phyloP scores from a whole-genome alignment of 2,113 vertebrate species.

The Gavialis gangeticus region DNA sequence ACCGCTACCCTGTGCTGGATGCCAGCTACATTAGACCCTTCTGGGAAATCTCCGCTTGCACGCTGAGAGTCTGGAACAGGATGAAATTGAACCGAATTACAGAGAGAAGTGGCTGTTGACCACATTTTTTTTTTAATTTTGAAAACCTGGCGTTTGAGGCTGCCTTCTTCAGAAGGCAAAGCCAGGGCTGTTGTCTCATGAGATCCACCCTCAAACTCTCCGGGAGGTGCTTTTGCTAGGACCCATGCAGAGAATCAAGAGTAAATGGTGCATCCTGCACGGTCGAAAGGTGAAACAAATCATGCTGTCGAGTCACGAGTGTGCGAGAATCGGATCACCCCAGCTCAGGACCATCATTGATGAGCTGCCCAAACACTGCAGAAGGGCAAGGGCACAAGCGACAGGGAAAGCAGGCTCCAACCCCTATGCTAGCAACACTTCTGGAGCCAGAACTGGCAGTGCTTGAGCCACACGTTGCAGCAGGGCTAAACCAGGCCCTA shows the following conservation, averaged over 20 bases:
- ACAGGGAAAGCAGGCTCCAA: slow-evolving; percentile 32
- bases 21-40: background rate
- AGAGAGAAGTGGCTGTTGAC: background rate
- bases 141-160: background rate
- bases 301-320: background rate
- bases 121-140: background rate
- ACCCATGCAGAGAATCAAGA: background rate
- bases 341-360: slow-evolving; percentile 19
- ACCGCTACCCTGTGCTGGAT: background rate
- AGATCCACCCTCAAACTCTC: background rate
- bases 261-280: background rate
- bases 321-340: slow-evolving; percentile 18
- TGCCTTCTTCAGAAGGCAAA: background rate
- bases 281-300: background rate
- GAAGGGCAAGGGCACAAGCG: slow-evolving; percentile 14
- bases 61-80: background rate
- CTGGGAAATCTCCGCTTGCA: background rate
- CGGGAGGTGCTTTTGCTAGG: background rate
- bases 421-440: background rate
- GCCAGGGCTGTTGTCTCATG: background rate
- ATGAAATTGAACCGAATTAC: slow-evolving; percentile 27
- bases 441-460: slow-evolving; percentile 52
- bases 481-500: background rate
- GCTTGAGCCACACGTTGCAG: slow-evolving; percentile 25
- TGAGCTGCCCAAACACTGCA: slow-evolving; percentile 57